Conservation (phyloP, 2,113 vertebrate genomes). For the Lagopus leucura region DNA sequence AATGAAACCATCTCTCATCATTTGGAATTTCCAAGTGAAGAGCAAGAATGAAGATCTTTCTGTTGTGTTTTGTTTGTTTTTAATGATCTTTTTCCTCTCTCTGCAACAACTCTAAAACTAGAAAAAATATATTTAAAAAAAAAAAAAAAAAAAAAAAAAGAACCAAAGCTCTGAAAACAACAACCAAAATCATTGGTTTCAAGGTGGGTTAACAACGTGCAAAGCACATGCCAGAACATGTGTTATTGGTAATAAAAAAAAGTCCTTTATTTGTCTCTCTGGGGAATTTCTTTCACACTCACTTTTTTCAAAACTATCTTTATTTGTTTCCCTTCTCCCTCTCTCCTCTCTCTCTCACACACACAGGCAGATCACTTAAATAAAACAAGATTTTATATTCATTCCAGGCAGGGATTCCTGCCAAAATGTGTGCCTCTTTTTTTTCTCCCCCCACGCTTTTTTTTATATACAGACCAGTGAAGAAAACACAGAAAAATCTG, state of each 20-base stretch:
- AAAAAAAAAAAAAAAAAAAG: background rate
- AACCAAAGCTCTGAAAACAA: background rate
- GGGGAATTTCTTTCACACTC: conserved; percentile 69
- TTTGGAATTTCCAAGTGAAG: background rate
- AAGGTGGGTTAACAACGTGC: conserved; percentile 48
- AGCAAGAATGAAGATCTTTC: background rate
- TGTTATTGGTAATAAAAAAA: conserved; percentile 63
- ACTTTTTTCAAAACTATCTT: conserved; percentile 26
- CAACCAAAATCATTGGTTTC: background rate
- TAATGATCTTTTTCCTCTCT: background rate
- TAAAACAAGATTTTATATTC: conserved; percentile 67
- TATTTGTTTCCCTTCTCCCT: conserved; percentile 62
- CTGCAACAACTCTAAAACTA: background rate
- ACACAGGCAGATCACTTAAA: conserved; percentile 58
- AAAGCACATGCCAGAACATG: conserved; percentile 55
- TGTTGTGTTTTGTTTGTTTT: background rate
- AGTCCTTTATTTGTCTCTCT: conserved; percentile 56
- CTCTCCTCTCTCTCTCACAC: background rate
- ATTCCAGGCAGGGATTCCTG: conserved; percentile 60
- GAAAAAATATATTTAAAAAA: background rate
- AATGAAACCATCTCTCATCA: background rate
- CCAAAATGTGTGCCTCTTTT: conserved; percentile 53
- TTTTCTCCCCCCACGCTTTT: conserved; percentile 7
- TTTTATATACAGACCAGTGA: conserved; percentile 46
- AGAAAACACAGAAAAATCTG: conserved; percentile 62